phyloP scores from a whole-genome alignment of 2,113 vertebrate species.

The Oenanthe melanoleuca region DNA sequence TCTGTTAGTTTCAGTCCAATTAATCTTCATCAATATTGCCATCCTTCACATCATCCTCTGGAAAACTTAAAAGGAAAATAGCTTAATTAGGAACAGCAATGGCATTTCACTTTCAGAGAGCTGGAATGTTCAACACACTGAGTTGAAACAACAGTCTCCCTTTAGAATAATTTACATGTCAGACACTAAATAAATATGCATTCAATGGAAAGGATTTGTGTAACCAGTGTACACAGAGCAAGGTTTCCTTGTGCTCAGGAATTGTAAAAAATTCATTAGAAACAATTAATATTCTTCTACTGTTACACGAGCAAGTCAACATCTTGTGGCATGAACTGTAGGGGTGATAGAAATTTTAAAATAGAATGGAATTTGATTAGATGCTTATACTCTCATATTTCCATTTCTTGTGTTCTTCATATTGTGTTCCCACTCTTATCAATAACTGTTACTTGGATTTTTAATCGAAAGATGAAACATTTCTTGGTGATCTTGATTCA shows the following conservation, averaged over 20 bases:
- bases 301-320: neutral
- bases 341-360: neutral
- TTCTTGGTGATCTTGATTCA: neutral
- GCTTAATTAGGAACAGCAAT: constrained; percentile 55
- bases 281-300: neutral
- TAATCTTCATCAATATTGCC: constrained; percentile 65
- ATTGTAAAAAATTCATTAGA: neutral
- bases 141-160: neutral
- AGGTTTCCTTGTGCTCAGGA: neutral
- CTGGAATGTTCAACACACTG: neutral
- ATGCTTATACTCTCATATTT: neutral
- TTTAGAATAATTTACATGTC: constrained; percentile 27
- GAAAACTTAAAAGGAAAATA: constrained; percentile 57
- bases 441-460: neutral
- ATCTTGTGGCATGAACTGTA: neutral
- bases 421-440: neutral
- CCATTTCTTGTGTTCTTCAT: neutral
- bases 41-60: constrained; percentile 49
- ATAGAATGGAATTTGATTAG: neutral
- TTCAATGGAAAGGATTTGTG: neutral
- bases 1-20: constrained; percentile 40
- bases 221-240: neutral
- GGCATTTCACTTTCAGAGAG: constrained; percentile 39
- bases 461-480: neutral
- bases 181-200: constrained; percentile 22